A percentile compares a stretch with the other conserved stretches of the same genome.
phyloP scores from a whole-genome alignment of 2,888 invertebrate genomes.

The Athalia circularis region DNA sequence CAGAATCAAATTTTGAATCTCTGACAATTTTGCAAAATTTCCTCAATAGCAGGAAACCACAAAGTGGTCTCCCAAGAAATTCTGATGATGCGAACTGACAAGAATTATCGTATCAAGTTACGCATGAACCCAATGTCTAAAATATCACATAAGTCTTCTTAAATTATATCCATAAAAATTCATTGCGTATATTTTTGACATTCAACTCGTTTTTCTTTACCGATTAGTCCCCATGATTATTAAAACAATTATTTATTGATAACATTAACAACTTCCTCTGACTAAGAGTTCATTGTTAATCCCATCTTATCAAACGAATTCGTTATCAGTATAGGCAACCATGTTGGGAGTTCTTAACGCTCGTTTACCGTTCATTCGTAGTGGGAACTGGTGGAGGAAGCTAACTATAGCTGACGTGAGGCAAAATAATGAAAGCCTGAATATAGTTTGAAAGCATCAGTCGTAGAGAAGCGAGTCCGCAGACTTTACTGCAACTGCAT shows the following conservation, averaged over 20 bases:
- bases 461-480: no score
- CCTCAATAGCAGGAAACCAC: background rate
- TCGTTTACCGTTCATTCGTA: no score
- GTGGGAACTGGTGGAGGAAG: no score
- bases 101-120: no score
- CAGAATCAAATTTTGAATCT: background rate
- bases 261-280: background rate
- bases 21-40: background rate
- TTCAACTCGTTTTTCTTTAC: no score
- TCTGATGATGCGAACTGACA: background rate
- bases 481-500: conserved; percentile 44
- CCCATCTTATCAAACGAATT: background rate
- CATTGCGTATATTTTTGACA: background rate
- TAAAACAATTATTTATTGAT: background rate
- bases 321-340: background rate
- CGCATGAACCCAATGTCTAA: no score
- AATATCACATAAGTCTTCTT: no score
- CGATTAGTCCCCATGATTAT: background rate
- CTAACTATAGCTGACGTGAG: no score
- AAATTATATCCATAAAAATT: no score
- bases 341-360: no score
- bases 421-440: no score
- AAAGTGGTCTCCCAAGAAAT: background rate
- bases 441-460: no score
- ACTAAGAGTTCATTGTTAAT: background rate